Evolutionary conservation across 2,797 vertebrate species (phyloP).

Genomic region (Hydrolagus colliei): DNA sequence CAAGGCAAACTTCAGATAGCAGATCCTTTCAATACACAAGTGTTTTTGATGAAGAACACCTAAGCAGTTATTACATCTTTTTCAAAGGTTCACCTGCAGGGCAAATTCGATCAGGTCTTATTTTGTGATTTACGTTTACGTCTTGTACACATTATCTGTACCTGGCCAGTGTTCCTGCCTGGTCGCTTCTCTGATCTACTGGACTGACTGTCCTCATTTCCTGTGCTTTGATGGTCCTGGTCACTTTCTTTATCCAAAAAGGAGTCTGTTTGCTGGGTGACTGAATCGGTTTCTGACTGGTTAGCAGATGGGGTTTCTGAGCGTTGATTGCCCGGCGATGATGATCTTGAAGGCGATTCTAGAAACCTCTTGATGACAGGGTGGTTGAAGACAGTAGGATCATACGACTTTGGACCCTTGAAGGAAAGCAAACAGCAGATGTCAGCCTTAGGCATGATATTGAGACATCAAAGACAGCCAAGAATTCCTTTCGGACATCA

Average conservation of each 20-base stretch:
- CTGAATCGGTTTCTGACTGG: slow-evolving; percentile 85
- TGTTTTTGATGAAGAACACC: too few relatives aligned
- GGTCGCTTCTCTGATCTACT: slow-evolving; percentile 47
- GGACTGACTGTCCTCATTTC: background rate
- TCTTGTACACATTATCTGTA: slow-evolving; percentile 38
- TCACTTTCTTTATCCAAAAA: slow-evolving; percentile 66
- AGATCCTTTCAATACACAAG: too few relatives aligned
- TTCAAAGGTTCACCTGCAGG: too few relatives aligned
- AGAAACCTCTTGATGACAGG: slow-evolving; percentile 90
- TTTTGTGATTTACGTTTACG: too few relatives aligned
- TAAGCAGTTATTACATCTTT: too few relatives aligned
- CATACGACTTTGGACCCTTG: slow-evolving; percentile 68
- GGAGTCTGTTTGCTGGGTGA: slow-evolving; percentile 80
- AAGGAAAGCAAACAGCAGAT: slow-evolving; percentile 33
- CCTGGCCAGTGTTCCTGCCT: slow-evolving; percentile 70
- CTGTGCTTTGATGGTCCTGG: slow-evolving; percentile 34
- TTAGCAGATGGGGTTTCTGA: slow-evolving; percentile 84
- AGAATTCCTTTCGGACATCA: background rate
- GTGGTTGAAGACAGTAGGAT: slow-evolving; percentile 82
- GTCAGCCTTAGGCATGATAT: background rate
- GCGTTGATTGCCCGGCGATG: slow-evolving; percentile 89
- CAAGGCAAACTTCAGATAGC: too few relatives aligned
- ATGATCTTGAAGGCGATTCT: slow-evolving; percentile 88
- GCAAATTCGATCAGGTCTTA: too few relatives aligned
- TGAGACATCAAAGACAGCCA: background rate